Conservation (phyloP, 2,888 invertebrate species). For the Lissonota sp. region DNA sequence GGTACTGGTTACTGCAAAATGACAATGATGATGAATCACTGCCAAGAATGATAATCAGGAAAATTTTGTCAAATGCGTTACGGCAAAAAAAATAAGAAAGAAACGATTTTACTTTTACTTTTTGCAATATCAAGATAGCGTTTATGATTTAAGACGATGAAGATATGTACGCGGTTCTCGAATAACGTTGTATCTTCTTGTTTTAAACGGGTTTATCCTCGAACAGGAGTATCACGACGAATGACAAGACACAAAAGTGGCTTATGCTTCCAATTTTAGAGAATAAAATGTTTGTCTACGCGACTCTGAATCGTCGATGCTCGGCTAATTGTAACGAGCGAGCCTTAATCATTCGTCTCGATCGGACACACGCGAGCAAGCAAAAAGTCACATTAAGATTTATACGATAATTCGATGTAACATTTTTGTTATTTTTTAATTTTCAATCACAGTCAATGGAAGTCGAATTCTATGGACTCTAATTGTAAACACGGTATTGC, state of each 20-base stretch:
- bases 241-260: slow-evolving; percentile 53
- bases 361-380: slow-evolving; percentile 10
- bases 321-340: neutral
- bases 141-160: slow-evolving; percentile 1
- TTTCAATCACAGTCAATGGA: neutral
- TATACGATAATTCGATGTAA: slow-evolving; percentile 2
- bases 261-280: slow-evolving; percentile 62
- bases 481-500: neutral
- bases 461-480: neutral
- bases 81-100: slow-evolving; percentile 19
- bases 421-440: neutral
- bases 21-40: slow-evolving; percentile 43
- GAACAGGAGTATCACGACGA: slow-evolving; percentile 7
- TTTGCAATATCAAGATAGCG: slow-evolving; percentile 40
- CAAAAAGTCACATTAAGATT: slow-evolving; percentile 10
- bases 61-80: slow-evolving; percentile 36
- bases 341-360: slow-evolving; percentile 2
- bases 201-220: neutral
- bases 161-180: slow-evolving; percentile 10
- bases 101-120: slow-evolving; percentile 44
- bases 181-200: neutral
- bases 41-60: slow-evolving; percentile 62
- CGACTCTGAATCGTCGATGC: slow-evolving; percentile 35
- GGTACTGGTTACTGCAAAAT: slow-evolving; percentile 49
- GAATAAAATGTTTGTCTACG: slow-evolving; percentile 54